A percentile compares a stretch with the other conserved stretches of the same genome.
Evolutionary conservation across 2,888 invertebrate species (phyloP).

Genomic region (Tachystola acroxantha): DNA sequence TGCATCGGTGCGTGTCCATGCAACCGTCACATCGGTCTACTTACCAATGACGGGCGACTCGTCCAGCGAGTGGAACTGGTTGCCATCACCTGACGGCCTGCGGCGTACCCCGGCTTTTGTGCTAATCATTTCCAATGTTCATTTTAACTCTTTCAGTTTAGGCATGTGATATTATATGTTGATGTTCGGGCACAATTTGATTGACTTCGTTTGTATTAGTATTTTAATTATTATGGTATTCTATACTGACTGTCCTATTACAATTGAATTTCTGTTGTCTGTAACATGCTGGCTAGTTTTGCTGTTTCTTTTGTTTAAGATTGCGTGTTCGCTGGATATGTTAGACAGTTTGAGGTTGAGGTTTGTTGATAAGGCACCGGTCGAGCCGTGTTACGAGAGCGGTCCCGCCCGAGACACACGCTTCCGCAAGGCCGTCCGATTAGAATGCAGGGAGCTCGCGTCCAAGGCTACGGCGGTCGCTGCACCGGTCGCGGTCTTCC

Average conservation of each 20-base stretch:
- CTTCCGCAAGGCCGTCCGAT: constrained; percentile 75
- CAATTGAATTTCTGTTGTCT: too few species aligned
- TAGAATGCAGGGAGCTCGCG: constrained; percentile 76
- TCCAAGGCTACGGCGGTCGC: constrained; percentile 74
- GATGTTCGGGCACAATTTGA: background rate
- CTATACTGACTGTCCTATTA: too few species aligned
- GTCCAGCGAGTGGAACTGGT: constrained; percentile 51
- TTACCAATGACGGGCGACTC: constrained; percentile 39
- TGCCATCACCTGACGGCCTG: constrained; percentile 38
- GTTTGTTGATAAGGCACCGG: constrained; percentile 46
- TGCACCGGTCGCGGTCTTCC: constrained; percentile 68
- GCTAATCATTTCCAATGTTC: constrained; percentile 45
- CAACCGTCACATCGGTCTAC: constrained; percentile 41
- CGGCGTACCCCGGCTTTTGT: constrained; percentile 36
- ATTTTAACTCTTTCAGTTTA: constrained; percentile 26
- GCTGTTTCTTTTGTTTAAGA: background rate
- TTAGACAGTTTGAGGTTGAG: constrained; percentile 18
- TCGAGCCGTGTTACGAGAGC: constrained; percentile 55
- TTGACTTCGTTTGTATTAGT: too few species aligned
- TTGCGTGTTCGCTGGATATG: background rate
- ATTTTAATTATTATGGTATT: too few species aligned
- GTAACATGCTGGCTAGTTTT: too few species aligned
- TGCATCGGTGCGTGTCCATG: constrained; percentile 32
- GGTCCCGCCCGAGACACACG: constrained; percentile 55
- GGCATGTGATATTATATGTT: constrained; percentile 14